Evolutionary conservation across 2,113 vertebrate species (phyloP), one percentile per base, ranked within the genome.

Genomic region (Lota lota): DNA sequence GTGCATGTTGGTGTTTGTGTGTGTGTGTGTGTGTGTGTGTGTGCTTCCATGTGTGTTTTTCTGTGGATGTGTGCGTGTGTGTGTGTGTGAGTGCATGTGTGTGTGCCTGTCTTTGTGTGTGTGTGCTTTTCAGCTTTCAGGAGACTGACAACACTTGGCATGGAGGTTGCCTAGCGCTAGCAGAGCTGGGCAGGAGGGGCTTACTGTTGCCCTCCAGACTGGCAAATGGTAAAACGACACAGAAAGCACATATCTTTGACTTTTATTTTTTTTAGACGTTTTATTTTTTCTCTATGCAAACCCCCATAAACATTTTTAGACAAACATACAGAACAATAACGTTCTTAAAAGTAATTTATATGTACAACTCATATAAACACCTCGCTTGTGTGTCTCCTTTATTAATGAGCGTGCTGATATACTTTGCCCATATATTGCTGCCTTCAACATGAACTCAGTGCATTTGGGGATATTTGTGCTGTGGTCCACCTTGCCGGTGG

Each of bases 91-190:
- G 19, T 63, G 47, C 10, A 36, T 64, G 24, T 62, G 7, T 72
- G 2, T 57, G 65, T 71, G n/a, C 59, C 22, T 61, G n/a, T 47
- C 6, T 40, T 16, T 36, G 24, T n/a, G 54, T 22, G 8, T 69
- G 11, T 63, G 14, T 66, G 17, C 70, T 60, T 58, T 88, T 1
- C 51, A 99, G 97, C 86, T 98, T 97, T 69, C 95, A 97, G 87
- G 96, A 98, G 80, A 97, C 95, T 0, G 94, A 98, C 82, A 96
- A 90, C 0, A 91, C 96, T 0, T 98, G 96, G 96, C 97, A 99
- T 1, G 97, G 97, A 0, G 97, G 96, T 50, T 98, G 97, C 80
- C 89, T 99, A 73, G 97, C 97, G 0, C 87, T 99, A 77, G 97
- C 97, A 0, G 97, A 99, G 73, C 89, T 99, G 58, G 96, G 96